Evolutionary conservation across 2,888 invertebrate genomes (phyloP).

Genomic region (Rutpela maculata): DNA sequence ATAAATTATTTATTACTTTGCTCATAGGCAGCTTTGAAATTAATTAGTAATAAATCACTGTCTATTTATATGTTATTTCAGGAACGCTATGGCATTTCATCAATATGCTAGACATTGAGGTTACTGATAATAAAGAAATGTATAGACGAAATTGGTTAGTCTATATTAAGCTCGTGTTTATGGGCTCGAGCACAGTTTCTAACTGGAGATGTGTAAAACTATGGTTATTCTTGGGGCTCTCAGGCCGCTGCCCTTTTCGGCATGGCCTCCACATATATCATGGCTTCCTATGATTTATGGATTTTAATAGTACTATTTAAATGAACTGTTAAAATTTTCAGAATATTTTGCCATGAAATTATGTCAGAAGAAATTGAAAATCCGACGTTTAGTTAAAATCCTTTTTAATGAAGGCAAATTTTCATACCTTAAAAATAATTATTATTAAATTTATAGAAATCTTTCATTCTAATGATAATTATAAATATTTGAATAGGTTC

Average conservation of each 20-base stretch:
- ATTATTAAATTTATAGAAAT: too few species aligned
- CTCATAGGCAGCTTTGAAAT: conserved; percentile 57
- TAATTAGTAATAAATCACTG: conserved; percentile 59
- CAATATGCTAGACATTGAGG: conserved; percentile 28
- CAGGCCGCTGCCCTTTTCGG: conserved; percentile 73
- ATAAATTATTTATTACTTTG: conserved; percentile 65
- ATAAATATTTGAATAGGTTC: too few species aligned
- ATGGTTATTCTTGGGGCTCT: conserved; percentile 65
- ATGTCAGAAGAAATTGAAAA: neutral
- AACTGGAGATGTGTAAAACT: conserved; percentile 67
- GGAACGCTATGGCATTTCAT: conserved; percentile 42
- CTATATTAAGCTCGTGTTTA: conserved; percentile 42
- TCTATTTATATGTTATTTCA: conserved; percentile 52
- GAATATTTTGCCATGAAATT: neutral
- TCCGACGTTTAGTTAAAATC: too few species aligned
- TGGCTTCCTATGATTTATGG: conserved; percentile 67
- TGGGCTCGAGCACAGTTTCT: conserved; percentile 55
- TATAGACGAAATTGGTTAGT: conserved; percentile 19
- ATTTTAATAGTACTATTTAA: conserved; percentile 40
- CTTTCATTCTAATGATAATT: too few species aligned
- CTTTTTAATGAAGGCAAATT: too few species aligned
- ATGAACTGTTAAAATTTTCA: conserved; percentile 25
- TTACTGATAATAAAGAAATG: conserved; percentile 31
- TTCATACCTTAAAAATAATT: too few species aligned
- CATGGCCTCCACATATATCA: conserved; percentile 73